Percentiles rank a stretch among this genome's conserved stretches.
These are phyloP conservation scores for Alethe diademata DNA, from an alignment of 2,113 vertebrate species.

Conservation along the genomic window DNA sequence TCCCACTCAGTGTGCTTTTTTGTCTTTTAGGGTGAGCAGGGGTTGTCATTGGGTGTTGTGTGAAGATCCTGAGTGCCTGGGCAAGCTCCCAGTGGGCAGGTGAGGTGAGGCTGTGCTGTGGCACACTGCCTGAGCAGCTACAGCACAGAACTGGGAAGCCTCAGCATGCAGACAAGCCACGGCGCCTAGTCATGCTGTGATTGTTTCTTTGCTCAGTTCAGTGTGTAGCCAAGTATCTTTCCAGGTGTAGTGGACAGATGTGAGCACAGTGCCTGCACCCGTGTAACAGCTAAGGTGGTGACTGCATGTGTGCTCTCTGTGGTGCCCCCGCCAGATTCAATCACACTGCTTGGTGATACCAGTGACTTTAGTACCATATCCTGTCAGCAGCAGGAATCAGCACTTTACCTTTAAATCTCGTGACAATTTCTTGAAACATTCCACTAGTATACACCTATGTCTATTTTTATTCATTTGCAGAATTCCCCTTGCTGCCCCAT, in stretches of 20 bases:
- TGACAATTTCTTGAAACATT: background rate
- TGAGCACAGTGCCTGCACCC: background rate
- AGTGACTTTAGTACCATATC: background rate
- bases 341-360: rapidly evolving
- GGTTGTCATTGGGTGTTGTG: background rate
- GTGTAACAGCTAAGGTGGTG: rapidly evolving
- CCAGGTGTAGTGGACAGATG: background rate
- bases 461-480: background rate
- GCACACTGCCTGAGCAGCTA: background rate
- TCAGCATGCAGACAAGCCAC: rapidly evolving
- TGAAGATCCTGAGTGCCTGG: background rate
- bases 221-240: background rate
- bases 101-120: background rate
- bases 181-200: background rate
- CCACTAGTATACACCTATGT: background rate
- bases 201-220: background rate
- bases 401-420: background rate
- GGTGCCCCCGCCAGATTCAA: rapidly evolving
- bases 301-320: rapidly evolving
- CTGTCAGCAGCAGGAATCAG: background rate
- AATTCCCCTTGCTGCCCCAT: rapidly evolving
- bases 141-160: background rate
- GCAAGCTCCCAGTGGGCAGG: background rate
- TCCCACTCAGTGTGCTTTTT: rapidly evolving
- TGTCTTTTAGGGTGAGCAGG: rapidly evolving